Base-by-base conservation (phyloP, 2,888 invertebrate genomes). In the Drosophila longiperda region DNA sequence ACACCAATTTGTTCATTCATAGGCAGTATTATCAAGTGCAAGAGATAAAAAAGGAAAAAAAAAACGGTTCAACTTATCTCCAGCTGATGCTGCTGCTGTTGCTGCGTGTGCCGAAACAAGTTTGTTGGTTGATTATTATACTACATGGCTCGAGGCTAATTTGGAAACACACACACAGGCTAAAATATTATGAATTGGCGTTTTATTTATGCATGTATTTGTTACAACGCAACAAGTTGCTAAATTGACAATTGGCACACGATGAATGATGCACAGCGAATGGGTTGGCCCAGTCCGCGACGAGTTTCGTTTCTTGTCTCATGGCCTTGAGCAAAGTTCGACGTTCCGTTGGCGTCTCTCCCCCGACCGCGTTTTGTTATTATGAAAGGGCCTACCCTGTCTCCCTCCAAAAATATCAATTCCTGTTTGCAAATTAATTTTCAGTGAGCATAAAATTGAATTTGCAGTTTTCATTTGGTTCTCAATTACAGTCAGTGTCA, bases 91-190 rank as follows among this genome's bases (percentile, higher is more conserved):
- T 49, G 49, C 52, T 53, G 53, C 20, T 71, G 66, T 54, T 54
- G 66, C 50, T n/a, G n/a, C 34, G 66, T 62, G 34, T 38, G 42
- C 48, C 38, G 42, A 80, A 80, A 81, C 81, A 70, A 81, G 78
- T 81, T 80, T 70, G 49, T 49, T 48, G 12, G 62, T 59, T 72
- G 63, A 63, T 71, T 75, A 79, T 79, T 71, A 79, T 75, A 75
- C 58, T 75, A 55, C 23, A 59, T 57, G 52, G 50, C 79, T 66
- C 42, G 73, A 73, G 65, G 80, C 73, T 73, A 75, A 78, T 80
- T 79, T 77, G 80, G 66, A 81, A 80, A 79, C 73, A 80, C 60
- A 40, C 33, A 17, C 48, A 33, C 60, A 54, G 34, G 23, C n/a
- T 38, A 38, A 38, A 68, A 73, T 64, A 66, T 67, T 63, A 67